Base-by-base conservation (phyloP, 2,888 invertebrate species). In the Drosophila robusta region DNA sequence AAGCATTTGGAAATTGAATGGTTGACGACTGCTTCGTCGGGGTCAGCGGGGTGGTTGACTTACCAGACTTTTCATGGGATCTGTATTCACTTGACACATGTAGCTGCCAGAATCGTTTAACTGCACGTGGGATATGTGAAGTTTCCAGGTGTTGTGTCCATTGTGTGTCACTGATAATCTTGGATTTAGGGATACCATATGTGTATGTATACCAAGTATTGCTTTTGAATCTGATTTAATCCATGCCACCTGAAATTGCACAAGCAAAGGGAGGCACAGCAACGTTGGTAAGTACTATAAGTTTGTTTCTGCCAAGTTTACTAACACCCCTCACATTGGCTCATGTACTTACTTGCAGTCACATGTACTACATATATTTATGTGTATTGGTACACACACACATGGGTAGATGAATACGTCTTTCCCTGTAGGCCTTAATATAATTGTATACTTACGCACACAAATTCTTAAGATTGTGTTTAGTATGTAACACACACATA, bases 81-180 rank as follows among this genome's bases (percentile, higher is more conserved):
- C 96, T 64, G 97, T 97, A 93, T 97, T 97, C 89, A 97, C 96
- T 93, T 98, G 98, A 93, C 97, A 98, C 97, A 98, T 98, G 93
- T 98, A 98, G 54, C 96, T 96, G 87, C 98, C 98, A 32, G 96
- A 96, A 93, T 98, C 98, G 92, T 96, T 96, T 90, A 96, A 95
- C 92, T 97, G 97, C 72, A 98, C 97, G 91, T 97, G 97, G 90
- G 95, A 95, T 92, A 98, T 96, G 93, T 96, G 96, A 89, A 98
- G 94, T 92, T 97, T 97, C 98, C 98, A 98, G 85, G 97, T 97
- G 93, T 97, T 96, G 93, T 97, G 97, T 84, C 97, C 97, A 92
- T 97, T 97, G 93, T 97, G 97, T 70, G 97, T 96, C 89, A 97
- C 97, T 58, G 96, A 95, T 85, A 97, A 94, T 52, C 97, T 94